These are phyloP conservation scores for Cephus cinctus DNA, from an alignment of 1,140 invertebrate genomes.

Conservation along the genomic window DNA sequence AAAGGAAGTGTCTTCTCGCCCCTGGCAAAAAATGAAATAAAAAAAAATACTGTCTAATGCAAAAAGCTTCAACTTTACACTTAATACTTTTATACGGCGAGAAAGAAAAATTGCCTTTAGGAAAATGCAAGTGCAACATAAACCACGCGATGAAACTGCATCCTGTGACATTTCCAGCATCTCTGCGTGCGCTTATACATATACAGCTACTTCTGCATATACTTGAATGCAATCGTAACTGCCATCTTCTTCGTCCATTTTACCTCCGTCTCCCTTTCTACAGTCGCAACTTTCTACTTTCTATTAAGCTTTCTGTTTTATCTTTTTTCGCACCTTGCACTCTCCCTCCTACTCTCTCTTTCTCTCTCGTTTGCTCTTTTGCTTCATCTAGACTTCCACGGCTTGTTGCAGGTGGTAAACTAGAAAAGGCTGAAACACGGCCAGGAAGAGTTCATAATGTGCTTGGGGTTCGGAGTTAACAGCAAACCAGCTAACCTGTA, in stretches of 20 bases:
- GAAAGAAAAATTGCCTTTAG: constrained; percentile 14
- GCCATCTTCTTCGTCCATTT: too few relatives aligned
- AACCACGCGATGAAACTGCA: constrained; percentile 46
- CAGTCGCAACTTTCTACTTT: constrained; percentile 1
- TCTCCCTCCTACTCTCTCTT: constrained; percentile 9
- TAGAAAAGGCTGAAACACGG: constrained; percentile 31
- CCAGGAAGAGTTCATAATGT: constrained; percentile 35
- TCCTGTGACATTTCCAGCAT: constrained; percentile 21
- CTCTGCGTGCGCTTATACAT: constrained; percentile 9
- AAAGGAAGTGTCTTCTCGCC: too few relatives aligned
- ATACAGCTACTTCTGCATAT: not conserved
- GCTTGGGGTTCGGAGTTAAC: too few relatives aligned
- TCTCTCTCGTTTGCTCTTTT: constrained; percentile 26
- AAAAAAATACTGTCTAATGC: too few relatives aligned
- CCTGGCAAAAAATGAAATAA: too few relatives aligned
- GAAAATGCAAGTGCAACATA: constrained; percentile 31
- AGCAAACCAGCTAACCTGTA: too few relatives aligned
- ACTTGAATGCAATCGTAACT: too few relatives aligned
- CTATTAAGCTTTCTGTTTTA: constrained; percentile 9
- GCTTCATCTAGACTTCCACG: constrained; percentile 9
- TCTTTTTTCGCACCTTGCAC: constrained; percentile 2
- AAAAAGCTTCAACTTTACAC: too few relatives aligned
- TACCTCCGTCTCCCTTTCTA: too few relatives aligned
- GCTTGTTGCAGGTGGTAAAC: constrained; percentile 24
- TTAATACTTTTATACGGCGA: not conserved